A percentile compares a stretch with the other conserved stretches of the same genome.
Evolutionary conservation across 2,797 vertebrate species (phyloP).

Genomic region (Manis crassicaudata): DNA sequence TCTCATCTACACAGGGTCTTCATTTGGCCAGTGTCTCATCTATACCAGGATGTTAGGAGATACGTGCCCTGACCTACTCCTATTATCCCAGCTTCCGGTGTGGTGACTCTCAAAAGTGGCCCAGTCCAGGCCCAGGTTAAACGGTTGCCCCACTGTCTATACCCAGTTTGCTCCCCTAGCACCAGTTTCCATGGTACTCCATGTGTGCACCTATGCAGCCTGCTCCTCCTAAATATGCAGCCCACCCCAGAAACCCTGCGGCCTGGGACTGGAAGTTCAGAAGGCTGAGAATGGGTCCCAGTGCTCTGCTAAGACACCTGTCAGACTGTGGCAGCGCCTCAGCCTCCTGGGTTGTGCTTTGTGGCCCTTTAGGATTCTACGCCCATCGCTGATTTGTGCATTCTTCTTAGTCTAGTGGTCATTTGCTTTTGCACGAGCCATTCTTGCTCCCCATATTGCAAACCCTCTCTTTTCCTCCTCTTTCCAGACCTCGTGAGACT

Average conservation of each 20-base stretch:
- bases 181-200: fast-evolving
- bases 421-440: not conserved
- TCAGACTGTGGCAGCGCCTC: not conserved
- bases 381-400: not conserved
- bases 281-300: not conserved
- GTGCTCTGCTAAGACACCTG: not conserved
- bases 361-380: not conserved
- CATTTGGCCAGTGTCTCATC: not conserved
- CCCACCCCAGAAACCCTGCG: not conserved
- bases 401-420: not conserved
- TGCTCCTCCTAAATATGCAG: not conserved
- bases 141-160: too few relatives aligned
- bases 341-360: not conserved
- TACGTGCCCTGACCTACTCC: fast-evolving
- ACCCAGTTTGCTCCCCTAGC: fast-evolving
- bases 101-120: not conserved
- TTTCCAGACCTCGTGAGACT: not conserved
- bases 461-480: not conserved
- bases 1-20: not conserved
- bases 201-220: fast-evolving
- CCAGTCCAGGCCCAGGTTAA: not conserved
- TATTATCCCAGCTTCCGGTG: not conserved
- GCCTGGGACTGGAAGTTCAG: not conserved
- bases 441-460: not conserved
- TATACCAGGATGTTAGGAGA: fast-evolving